Percentiles rank a stretch among this genome's conserved stretches.
These are phyloP conservation scores for Carabus problematicus DNA, from an alignment of 2,888 invertebrate species.

Conservation along the genomic window DNA sequence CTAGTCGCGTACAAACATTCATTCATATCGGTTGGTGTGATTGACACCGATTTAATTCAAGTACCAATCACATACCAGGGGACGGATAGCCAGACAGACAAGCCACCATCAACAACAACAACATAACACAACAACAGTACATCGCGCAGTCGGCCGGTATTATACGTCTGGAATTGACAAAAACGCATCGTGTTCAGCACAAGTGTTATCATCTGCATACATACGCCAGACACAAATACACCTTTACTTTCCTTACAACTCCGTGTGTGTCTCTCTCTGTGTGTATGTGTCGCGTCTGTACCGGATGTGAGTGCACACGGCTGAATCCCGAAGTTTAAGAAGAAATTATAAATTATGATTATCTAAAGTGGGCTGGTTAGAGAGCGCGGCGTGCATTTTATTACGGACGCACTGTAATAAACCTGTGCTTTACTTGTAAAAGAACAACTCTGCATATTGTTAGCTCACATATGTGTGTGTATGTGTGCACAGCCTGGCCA, in stretches of 20 bases:
- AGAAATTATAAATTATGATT: constrained; percentile 34
- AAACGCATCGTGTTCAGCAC: neutral
- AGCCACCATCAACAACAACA: neutral
- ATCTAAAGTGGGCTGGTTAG: constrained; percentile 20
- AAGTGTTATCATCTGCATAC: too few relatives aligned
- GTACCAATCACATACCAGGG: constrained; percentile 36
- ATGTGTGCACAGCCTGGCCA: neutral
- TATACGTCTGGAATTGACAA: neutral
- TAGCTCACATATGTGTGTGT: too few relatives aligned
- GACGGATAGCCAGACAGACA: neutral
- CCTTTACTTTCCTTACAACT: neutral
- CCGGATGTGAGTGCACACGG: constrained; percentile 3
- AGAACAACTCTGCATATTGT: constrained; percentile 9
- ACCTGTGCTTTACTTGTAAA: constrained; percentile 21
- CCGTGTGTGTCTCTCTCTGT: neutral
- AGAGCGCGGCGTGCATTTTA: constrained; percentile 18
- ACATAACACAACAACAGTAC: neutral
- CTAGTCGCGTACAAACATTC: constrained; percentile 3
- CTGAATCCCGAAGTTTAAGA: constrained; percentile 19
- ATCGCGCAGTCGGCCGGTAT: neutral
- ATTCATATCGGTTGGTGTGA: constrained; percentile 36
- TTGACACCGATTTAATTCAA: constrained; percentile 42
- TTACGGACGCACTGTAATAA: constrained; percentile 15
- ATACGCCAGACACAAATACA: too few relatives aligned
- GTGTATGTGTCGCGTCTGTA: constrained; percentile 9